Percentiles rank a stretch among this genome's conserved stretches.
Evolutionary conservation across 1,140 invertebrate genomes (phyloP).

Genomic region (Scaptomyza pallida): DNA sequence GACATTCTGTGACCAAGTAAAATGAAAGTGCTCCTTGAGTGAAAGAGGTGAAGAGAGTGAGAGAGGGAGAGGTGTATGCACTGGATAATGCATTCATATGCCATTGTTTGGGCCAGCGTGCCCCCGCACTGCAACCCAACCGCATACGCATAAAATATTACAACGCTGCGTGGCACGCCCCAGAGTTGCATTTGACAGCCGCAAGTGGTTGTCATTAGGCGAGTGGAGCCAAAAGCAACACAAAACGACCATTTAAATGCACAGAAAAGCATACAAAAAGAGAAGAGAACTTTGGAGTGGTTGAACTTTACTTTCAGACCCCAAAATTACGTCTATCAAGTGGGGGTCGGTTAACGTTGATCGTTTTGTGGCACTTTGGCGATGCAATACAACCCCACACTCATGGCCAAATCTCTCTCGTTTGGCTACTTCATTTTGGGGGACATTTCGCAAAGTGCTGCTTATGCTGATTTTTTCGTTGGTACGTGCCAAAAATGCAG

Average conservation of each 20-base stretch:
- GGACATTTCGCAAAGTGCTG: conserved; percentile 53
- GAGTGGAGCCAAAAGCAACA: conserved; percentile 61
- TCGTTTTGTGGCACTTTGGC: conserved; percentile 71
- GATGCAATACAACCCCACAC: conserved; percentile 22
- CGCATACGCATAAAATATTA: conserved; percentile 71
- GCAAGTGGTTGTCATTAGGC: conserved; percentile 78
- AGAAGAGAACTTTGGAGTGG: neutral
- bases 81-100: conserved; percentile 67
- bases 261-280: neutral
- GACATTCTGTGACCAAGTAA: conserved; percentile 47
- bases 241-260: conserved; percentile 79
- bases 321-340: conserved; percentile 73
- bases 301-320: conserved; percentile 16
- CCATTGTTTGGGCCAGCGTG: conserved; percentile 57
- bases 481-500: conserved; percentile 53
- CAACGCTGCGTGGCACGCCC: conserved; percentile 59
- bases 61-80: conserved; percentile 14
- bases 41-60: neutral
- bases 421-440: conserved; percentile 46
- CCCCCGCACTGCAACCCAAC: neutral
- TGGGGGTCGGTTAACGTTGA: conserved; percentile 70
- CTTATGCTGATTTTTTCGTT: conserved; percentile 60
- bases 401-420: conserved; percentile 1
- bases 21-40: conserved; percentile 58
- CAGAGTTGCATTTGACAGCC: conserved; percentile 80